Conservation (phyloP, 2,888 invertebrate genomes). For the Cremastinae sp. region DNA sequence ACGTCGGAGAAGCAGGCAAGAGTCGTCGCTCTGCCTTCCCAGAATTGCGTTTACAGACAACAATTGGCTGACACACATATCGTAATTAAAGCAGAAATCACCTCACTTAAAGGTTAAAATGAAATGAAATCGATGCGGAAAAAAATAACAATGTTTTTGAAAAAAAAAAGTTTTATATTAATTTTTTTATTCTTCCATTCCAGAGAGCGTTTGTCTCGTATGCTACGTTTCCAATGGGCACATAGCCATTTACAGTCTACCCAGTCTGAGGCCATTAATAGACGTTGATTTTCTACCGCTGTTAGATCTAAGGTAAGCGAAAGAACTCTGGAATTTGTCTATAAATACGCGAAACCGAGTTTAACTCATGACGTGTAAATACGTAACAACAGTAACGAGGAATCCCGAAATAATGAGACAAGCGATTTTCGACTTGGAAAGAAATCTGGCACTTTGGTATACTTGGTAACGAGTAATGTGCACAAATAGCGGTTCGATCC, state of each 20-base stretch:
- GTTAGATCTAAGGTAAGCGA: constrained; percentile 92
- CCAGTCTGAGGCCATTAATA: constrained; percentile 94
- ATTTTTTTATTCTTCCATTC: constrained; percentile 75
- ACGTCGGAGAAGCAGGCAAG: constrained; percentile 97
- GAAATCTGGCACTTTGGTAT: too few relatives aligned
- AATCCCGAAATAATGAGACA: background rate
- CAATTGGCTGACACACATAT: constrained; percentile 96
- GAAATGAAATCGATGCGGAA: background rate
- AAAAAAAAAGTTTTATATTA: too few relatives aligned
- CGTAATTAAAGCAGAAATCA: constrained; percentile 96
- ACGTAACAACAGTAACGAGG: constrained; percentile 17
- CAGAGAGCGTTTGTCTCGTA: constrained; percentile 96
- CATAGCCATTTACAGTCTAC: constrained; percentile 95
- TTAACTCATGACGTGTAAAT: background rate
- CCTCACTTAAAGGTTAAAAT: constrained; percentile 92
- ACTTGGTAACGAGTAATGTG: too few relatives aligned
- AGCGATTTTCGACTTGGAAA: too few relatives aligned
- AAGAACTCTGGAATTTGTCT: constrained; percentile 42
- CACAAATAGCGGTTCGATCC: too few relatives aligned
- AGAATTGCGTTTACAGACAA: constrained; percentile 95
- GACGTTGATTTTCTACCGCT: constrained; percentile 97
- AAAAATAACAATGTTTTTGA: constrained; percentile 14
- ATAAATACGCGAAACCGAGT: background rate
- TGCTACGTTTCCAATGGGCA: constrained; percentile 97
- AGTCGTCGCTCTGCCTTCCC: constrained; percentile 96